phyloP scores from a whole-genome alignment of 2,888 invertebrate genomes.

The Cantharis lateralis region DNA sequence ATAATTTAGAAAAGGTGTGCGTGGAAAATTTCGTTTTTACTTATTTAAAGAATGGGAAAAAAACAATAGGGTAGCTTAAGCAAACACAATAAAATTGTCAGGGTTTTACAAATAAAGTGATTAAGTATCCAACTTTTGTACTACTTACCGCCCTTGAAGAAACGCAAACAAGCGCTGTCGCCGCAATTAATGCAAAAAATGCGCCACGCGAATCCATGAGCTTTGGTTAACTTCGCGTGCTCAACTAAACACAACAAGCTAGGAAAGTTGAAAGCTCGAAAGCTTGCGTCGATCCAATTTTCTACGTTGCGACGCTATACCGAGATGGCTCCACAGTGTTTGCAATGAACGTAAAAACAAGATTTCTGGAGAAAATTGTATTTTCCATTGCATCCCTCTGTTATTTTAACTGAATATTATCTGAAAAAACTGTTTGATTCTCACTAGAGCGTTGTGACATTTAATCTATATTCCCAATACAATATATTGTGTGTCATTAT shows the following conservation, averaged over 20 bases:
- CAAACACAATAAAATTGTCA: slow-evolving; percentile 3
- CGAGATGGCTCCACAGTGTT: slow-evolving; percentile 17
- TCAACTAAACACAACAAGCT: slow-evolving; percentile 26
- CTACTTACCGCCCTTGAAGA: slow-evolving; percentile 39
- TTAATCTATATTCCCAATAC: background rate
- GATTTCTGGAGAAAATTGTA: background rate
- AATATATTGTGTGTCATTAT: no score
- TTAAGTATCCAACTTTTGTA: slow-evolving; percentile 10
- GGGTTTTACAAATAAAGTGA: slow-evolving; percentile 14
- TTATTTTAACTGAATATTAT: background rate
- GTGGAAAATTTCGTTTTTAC: slow-evolving; percentile 33
- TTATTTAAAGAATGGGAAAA: slow-evolving; percentile 13
- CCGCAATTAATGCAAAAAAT: slow-evolving; percentile 28
- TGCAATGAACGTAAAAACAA: background rate
- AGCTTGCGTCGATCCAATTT: slow-evolving; percentile 12
- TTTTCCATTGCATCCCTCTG: background rate
- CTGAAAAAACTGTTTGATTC: background rate
- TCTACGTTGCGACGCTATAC: background rate
- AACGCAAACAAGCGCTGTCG: slow-evolving; percentile 33
- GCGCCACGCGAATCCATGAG: slow-evolving; percentile 22
- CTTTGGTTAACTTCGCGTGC: slow-evolving; percentile 23
- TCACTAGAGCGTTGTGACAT: background rate
- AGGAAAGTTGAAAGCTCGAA: slow-evolving; percentile 22
- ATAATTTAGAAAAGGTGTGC: slow-evolving; percentile 34
- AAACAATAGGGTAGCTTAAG: slow-evolving; percentile 4